Evolutionary conservation across 2,113 vertebrate species (phyloP).

Genomic region (Conger conger): DNA sequence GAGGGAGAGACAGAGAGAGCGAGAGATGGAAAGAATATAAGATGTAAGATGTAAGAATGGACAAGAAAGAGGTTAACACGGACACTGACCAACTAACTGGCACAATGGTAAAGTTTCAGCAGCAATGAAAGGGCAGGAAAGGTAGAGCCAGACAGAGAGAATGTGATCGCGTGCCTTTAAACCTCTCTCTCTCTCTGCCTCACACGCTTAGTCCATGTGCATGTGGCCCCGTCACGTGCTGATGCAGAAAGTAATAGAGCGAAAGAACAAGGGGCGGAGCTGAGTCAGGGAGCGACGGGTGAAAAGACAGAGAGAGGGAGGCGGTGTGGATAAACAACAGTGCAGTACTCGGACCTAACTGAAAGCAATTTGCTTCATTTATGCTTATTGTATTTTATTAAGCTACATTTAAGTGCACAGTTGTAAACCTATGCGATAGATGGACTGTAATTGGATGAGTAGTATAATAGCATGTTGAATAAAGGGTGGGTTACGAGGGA

Average conservation of each 20-base stretch:
- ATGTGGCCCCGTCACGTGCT: constrained; percentile 69
- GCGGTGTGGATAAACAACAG: neutral
- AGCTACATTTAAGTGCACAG: neutral
- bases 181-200: constrained; percentile 56
- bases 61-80: neutral
- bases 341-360: neutral
- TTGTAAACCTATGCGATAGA: neutral
- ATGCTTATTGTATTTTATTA: neutral
- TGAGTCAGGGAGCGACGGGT: constrained; percentile 47
- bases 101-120: constrained; percentile 47
- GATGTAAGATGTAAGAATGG: neutral
- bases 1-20: neutral
- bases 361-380: neutral
- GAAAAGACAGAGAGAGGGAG: constrained; percentile 25
- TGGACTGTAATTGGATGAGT: neutral
- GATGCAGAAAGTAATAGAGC: constrained; percentile 57
- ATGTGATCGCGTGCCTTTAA: constrained; percentile 71
- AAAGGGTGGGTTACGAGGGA: neutral
- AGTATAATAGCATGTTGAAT: neutral
- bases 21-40: no score
- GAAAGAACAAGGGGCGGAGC: constrained; percentile 61
- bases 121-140: constrained; percentile 11
- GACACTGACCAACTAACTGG: neutral
- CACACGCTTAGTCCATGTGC: constrained; percentile 72
- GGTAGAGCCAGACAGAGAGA: constrained; percentile 28